These are phyloP conservation scores for Tuta absoluta DNA, from an alignment of 2,888 invertebrate genomes.

Conservation along the genomic window DNA sequence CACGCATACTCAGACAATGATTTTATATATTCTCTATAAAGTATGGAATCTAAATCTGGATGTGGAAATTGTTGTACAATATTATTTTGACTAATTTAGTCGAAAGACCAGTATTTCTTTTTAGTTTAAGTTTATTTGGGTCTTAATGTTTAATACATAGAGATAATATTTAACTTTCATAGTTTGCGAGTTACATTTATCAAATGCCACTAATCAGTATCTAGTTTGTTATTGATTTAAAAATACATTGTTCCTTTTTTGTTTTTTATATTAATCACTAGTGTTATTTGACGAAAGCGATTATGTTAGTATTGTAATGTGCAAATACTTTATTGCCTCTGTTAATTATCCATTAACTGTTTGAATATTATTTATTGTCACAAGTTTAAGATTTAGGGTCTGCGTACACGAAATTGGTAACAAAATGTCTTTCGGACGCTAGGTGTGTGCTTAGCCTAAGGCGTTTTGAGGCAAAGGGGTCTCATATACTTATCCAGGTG, in stretches of 20 bases:
- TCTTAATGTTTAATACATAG: neutral
- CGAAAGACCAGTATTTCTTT: constrained; percentile 18
- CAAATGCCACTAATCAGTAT: constrained; percentile 18
- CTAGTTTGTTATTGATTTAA: constrained; percentile 16
- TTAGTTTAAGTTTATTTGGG: constrained; percentile 10
- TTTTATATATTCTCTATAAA: neutral
- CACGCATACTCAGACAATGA: neutral
- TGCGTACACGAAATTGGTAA: too few species aligned
- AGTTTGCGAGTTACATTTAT: constrained; percentile 15
- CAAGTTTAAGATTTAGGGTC: constrained; percentile 2
- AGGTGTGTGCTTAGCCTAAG: neutral
- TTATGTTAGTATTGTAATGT: neutral
- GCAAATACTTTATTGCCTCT: neutral
- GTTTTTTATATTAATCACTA: neutral
- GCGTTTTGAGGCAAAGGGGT: neutral
- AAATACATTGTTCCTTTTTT: constrained; percentile 16
- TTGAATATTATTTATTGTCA: neutral
- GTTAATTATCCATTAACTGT: neutral
- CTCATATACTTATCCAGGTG: neutral
- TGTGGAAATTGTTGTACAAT: neutral
- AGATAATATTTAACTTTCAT: neutral
- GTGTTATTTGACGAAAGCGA: neutral
- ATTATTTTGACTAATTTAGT: neutral
- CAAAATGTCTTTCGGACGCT: too few species aligned
- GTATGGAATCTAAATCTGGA: neutral